Evolutionary conservation across 2,113 vertebrate species (phyloP).

Genomic region (Anguilla japonica): DNA sequence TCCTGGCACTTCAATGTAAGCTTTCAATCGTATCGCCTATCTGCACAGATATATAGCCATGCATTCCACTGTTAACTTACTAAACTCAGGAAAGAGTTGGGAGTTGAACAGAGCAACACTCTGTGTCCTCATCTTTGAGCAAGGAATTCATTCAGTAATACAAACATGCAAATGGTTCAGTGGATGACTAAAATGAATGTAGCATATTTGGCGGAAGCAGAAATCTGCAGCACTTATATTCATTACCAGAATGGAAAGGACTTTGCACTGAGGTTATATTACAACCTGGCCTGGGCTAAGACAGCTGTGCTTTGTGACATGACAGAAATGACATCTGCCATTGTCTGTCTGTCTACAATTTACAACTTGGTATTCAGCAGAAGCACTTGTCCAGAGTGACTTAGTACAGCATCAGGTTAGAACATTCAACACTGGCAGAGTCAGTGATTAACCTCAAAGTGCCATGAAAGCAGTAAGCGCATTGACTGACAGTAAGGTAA

Average conservation of each 20-base stretch:
- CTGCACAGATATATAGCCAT: background rate
- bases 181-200: too few species aligned
- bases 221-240: background rate
- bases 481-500: too few species aligned
- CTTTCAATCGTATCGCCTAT: background rate
- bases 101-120: background rate
- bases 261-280: background rate
- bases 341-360: background rate
- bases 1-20: conserved; percentile 87
- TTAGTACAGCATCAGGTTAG: too few species aligned
- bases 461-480: too few species aligned
- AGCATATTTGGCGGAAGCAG: too few species aligned
- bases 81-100: background rate
- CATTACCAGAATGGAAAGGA: background rate
- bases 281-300: background rate
- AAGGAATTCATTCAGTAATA: background rate
- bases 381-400: too few species aligned
- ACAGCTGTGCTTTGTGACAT: background rate
- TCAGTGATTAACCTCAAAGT: too few species aligned
- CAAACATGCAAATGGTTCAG: background rate
- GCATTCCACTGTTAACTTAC: background rate
- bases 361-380: too few species aligned
- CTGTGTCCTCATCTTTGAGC: background rate
- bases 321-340: background rate
- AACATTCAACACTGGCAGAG: too few species aligned